Conservation (phyloP, 1,140 invertebrate species). For the Drosophila rufa region DNA sequence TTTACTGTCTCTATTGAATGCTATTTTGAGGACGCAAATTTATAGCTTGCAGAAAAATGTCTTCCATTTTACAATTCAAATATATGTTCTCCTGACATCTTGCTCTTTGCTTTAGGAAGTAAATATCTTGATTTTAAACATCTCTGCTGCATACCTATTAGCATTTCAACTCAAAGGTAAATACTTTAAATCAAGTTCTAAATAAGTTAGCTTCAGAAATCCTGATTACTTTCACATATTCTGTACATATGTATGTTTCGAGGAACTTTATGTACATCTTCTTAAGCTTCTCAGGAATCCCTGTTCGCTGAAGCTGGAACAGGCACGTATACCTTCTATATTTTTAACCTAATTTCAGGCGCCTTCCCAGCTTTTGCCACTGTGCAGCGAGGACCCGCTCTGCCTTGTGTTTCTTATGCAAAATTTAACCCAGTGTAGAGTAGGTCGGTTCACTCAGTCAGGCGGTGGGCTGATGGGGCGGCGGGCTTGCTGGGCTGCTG, state of each 20-base stretch:
- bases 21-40: no score
- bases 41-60: no score
- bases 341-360: slow-evolving; percentile 11
- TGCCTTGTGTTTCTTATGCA: slow-evolving; percentile 72
- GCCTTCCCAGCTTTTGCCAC: slow-evolving; percentile 33
- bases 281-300: background rate
- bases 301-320: no score
- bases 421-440: slow-evolving; percentile 79
- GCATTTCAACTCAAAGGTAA: background rate
- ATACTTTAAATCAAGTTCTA: background rate
- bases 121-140: background rate
- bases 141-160: background rate
- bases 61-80: no score
- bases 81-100: no score
- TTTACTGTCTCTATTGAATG: no score
- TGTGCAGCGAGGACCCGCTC: slow-evolving; percentile 43
- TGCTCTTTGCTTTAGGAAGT: background rate
- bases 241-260: background rate
- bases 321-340: slow-evolving; percentile 5
- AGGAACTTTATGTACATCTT: background rate
- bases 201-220: background rate
- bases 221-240: background rate
- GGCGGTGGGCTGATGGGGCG: slow-evolving; percentile 11
- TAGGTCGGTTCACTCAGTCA: slow-evolving; percentile 54
- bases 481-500: slow-evolving; percentile 8